These are phyloP conservation scores for Thecocarcelia acutangulata DNA, from an alignment of 2,888 invertebrate species.

Conservation along the genomic window DNA sequence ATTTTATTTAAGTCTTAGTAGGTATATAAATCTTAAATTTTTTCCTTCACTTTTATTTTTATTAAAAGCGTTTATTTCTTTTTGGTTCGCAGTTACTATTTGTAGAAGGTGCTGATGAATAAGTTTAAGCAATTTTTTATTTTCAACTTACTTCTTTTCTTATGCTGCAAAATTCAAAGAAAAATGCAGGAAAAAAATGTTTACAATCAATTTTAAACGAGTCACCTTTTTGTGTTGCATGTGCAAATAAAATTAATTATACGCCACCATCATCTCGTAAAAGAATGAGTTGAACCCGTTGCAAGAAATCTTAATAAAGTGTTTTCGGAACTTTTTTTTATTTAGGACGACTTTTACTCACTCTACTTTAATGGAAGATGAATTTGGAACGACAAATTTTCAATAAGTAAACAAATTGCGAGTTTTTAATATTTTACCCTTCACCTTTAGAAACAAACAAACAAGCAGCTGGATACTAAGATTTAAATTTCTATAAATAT, in stretches of 20 bases:
- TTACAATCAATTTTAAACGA: conserved; percentile 54
- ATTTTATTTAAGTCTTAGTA: conserved; percentile 2
- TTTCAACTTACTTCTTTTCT: conserved; percentile 16
- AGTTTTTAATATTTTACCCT: no score
- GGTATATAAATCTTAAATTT: conserved; percentile 47
- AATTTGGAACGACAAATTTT: no score
- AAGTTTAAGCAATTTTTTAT: conserved; percentile 45
- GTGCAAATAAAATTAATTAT: conserved; percentile 79
- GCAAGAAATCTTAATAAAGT: conserved; percentile 13
- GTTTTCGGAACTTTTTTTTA: not conserved
- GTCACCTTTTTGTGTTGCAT: conserved; percentile 71
- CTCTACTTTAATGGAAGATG: not conserved
- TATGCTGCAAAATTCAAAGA: conserved; percentile 6
- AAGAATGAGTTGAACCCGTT: conserved; percentile 15
- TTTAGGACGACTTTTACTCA: not conserved
- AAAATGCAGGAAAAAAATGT: not conserved
- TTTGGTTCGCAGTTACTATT: conserved; percentile 12
- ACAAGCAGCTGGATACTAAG: no score
- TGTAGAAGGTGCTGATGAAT: conserved; percentile 61
- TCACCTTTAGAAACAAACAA: no score
- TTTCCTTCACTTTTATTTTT: conserved; percentile 48
- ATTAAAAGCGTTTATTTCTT: conserved; percentile 7
- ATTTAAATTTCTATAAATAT: no score
- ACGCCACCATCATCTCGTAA: conserved; percentile 64
- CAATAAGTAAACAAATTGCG: no score